Conservation (phyloP, 2,113 vertebrate genomes). For the Eudyptes chrysolophus region DNA sequence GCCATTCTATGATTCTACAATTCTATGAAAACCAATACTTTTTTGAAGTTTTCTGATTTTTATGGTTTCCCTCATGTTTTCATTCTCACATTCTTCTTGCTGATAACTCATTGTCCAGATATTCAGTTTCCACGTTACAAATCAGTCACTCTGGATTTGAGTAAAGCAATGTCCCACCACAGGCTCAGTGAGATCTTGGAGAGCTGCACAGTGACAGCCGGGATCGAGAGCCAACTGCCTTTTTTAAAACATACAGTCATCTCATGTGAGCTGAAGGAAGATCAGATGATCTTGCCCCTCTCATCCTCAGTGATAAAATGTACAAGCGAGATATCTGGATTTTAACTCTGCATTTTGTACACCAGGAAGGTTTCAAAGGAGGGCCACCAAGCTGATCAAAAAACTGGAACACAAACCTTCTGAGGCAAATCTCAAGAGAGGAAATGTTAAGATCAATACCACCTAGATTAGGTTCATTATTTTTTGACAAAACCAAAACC, state of each 20-base stretch:
- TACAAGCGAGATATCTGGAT: background rate
- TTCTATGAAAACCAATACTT: background rate
- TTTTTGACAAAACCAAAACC: background rate
- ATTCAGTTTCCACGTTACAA: background rate
- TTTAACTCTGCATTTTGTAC: background rate
- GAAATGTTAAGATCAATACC: background rate
- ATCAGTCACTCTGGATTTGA: background rate
- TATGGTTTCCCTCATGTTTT: background rate
- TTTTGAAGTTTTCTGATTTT: background rate
- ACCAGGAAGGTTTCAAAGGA: background rate
- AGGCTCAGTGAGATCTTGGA: background rate
- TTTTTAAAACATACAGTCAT: background rate
- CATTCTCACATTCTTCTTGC: background rate
- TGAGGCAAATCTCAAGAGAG: background rate
- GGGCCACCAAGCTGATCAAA: background rate
- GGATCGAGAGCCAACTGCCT: fast-evolving
- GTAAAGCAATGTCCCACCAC: background rate
- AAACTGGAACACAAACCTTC: background rate
- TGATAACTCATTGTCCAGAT: background rate
- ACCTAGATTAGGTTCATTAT: background rate
- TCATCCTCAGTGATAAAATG: background rate
- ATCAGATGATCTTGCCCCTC: background rate
- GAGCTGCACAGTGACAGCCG: background rate
- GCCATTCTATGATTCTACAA: too few relatives aligned
- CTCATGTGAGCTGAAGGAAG: background rate